These are phyloP conservation scores for Neostethus bicornis DNA, from an alignment of 2,797 vertebrate species.

Conservation along the genomic window DNA sequence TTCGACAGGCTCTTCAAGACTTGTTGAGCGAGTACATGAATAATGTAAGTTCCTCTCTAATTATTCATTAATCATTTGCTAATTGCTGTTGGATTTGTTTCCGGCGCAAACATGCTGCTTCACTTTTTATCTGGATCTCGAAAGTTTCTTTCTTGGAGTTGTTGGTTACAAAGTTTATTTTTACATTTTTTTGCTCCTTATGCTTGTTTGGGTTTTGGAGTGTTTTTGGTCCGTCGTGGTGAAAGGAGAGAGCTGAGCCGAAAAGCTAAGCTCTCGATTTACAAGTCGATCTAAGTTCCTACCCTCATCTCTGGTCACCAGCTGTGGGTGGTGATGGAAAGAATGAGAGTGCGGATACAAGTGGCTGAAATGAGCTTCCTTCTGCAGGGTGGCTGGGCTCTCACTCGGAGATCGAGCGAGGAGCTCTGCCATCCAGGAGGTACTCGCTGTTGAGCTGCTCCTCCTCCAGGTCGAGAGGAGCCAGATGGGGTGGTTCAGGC, in stretches of 20 bases:
- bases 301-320: no score
- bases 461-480: no score
- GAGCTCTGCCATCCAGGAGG: no score
- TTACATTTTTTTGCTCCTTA: background rate
- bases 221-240: slow-evolving; percentile 8
- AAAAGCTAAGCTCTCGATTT: no score
- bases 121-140: background rate
- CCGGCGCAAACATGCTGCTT: background rate
- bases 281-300: no score
- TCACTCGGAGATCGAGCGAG: no score
- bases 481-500: no score
- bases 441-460: no score
- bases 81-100: background rate
- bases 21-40: slow-evolving; percentile 98
- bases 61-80: background rate
- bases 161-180: slow-evolving; percentile 5
- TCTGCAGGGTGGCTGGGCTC: no score
- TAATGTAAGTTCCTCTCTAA: slow-evolving; percentile 86
- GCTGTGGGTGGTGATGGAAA: no score
- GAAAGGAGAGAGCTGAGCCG: slow-evolving; percentile 1
- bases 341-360: no score
- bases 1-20: slow-evolving; percentile 97
- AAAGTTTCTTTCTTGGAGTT: background rate
- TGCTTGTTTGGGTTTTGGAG: background rate
- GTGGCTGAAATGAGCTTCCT: no score